Conservation (phyloP, 1,140 invertebrate species). For the Acyrthosiphon pisum region DNA sequence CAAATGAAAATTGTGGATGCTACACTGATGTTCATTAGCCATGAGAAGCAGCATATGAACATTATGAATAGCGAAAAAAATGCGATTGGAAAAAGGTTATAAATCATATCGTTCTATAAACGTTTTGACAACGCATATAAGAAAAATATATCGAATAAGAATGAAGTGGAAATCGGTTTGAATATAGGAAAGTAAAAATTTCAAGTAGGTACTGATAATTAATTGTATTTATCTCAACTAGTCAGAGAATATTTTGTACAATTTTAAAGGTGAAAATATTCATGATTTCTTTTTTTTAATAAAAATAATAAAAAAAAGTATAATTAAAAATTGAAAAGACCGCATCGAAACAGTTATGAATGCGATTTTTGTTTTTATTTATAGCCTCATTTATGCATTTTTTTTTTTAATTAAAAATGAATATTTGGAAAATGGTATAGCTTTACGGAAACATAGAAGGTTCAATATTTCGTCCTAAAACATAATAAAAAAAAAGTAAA, state of each 20-base stretch:
- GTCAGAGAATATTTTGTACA: not conserved
- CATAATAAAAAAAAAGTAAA: not conserved
- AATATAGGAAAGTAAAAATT: not conserved
- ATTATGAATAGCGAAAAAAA: slow-evolving; percentile 6
- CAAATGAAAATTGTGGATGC: not conserved
- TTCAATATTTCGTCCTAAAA: not conserved
- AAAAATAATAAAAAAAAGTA: slow-evolving; percentile 6
- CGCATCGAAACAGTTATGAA: slow-evolving; percentile 24
- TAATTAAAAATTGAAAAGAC: slow-evolving; percentile 45
- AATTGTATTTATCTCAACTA: not conserved
- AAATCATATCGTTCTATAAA: slow-evolving; percentile 23
- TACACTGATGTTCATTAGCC: slow-evolving; percentile 26
- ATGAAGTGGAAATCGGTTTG: slow-evolving; percentile 27
- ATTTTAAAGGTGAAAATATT: not conserved
- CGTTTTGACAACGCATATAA: not conserved
- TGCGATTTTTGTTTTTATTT: slow-evolving; percentile 25
- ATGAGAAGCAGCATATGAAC: not conserved
- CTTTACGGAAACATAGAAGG: not conserved
- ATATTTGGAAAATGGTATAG: slow-evolving; percentile 8
- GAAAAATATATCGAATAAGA: slow-evolving; percentile 34
- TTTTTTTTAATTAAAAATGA: slow-evolving; percentile 48
- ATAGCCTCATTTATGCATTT: slow-evolving; percentile 20
- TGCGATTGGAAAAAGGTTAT: not conserved
- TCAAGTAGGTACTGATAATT: not conserved
- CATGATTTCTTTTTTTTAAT: not conserved